Base-by-base conservation (phyloP, 2,113 vertebrate species). In the Oncorhynchus keta region DNA sequence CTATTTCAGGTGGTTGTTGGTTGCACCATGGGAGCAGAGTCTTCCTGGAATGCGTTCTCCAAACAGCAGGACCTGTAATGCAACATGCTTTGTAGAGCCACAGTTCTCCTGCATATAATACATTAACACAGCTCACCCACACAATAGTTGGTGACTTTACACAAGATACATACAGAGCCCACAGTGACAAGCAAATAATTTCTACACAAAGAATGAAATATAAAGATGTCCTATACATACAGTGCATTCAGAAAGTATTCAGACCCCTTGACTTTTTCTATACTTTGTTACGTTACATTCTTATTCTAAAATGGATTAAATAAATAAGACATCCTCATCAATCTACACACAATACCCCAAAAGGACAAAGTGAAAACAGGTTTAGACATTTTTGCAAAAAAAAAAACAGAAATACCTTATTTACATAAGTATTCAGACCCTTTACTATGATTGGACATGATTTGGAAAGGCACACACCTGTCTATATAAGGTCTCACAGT, bases 1-100 rank as follows among this genome's bases (percentile, higher is more conserved):
- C 30, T 75, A 76, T 76, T 79, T 83, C 77, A 59, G 39, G 9
- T 45, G 9, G 39, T 12, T 45, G 39, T 45, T 45, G 39, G 39
- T 45, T 45, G 39, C 39, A 45, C 49, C 68, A 75, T 49, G 12
- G 51, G 6, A 57, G 18, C 55, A 57, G 13, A 20, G 55, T 57
- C 55, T 18, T 18, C 55, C 55, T 57, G 13, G 39, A 18, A 57
- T 14, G 20, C 13, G 18, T 57, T 57, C 20, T 57, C 55, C 55
- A 57, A 18, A 14, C 16, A 57, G 55, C 5, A 57, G 18, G 18
- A 57, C 16, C 1, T 20, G 14, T 57, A 57, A 57, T 20, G 20
- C 55, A 57, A 62, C 9, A 62, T 22, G 59, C 59, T 24, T 24
- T 24, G 24, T 55, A 55, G 59, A 62, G 59, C 20, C 6, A 16